Evolutionary conservation across 1,140 invertebrate species (phyloP).

Genomic region (Caerostris darwini): DNA sequence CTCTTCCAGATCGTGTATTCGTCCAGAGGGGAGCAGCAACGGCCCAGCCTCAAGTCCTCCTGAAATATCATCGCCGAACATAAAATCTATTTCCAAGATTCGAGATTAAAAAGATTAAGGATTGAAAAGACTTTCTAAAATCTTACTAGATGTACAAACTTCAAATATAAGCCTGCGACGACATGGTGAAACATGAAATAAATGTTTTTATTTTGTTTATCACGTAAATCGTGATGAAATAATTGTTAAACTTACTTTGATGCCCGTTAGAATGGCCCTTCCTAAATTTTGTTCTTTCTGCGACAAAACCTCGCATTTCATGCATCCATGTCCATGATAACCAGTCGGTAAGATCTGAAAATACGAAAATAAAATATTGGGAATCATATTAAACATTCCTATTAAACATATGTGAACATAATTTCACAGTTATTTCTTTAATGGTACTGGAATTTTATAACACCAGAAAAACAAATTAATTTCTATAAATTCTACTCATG

Average conservation of each 20-base stretch:
- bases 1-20: slow-evolving; percentile 66
- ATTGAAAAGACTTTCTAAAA: too few relatives aligned
- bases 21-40: not conserved
- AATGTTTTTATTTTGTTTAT: too few relatives aligned
- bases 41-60: not conserved
- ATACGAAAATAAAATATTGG: not conserved
- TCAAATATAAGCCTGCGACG: too few relatives aligned
- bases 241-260: not conserved
- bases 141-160: not conserved
- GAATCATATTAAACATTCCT: too few relatives aligned
- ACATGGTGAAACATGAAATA: too few relatives aligned
- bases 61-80: not conserved
- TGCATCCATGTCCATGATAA: not conserved
- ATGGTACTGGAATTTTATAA: too few relatives aligned
- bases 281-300: not conserved
- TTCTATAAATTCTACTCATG: too few relatives aligned
- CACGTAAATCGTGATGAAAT: not conserved
- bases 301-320: not conserved
- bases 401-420: too few relatives aligned
- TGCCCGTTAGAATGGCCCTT: not conserved
- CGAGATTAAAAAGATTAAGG: too few relatives aligned
- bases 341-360: slow-evolving; percentile 21
- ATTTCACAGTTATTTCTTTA: too few relatives aligned
- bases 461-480: too few relatives aligned
- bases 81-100: too few relatives aligned